Evolutionary conservation across 2,888 invertebrate species (phyloP).

Genomic region (Pediacus dermestoides): DNA sequence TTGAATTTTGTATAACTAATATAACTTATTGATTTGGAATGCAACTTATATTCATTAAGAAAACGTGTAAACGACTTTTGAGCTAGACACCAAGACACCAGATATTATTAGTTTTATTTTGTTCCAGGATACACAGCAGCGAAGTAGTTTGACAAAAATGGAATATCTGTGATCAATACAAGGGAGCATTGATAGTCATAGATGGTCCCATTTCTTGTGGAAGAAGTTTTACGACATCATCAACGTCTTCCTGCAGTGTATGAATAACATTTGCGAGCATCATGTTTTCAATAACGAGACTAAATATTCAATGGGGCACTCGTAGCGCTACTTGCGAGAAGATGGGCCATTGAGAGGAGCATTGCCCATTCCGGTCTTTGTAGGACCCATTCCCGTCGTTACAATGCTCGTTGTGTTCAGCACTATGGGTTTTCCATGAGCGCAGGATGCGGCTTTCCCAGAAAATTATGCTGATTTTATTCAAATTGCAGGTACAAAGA

Average conservation of each 20-base stretch:
- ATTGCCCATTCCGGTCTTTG: slow-evolving; percentile 48
- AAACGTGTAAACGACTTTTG: too few species aligned
- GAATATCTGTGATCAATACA: slow-evolving; percentile 3
- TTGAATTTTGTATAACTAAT: too few species aligned
- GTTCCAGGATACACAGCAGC: too few species aligned
- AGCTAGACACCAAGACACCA: too few species aligned
- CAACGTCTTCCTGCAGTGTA: slow-evolving; percentile 41
- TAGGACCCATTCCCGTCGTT: slow-evolving; percentile 46
- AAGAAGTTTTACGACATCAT: slow-evolving; percentile 36
- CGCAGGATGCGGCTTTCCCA: slow-evolving; percentile 29
- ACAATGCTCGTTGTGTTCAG: slow-evolving; percentile 46
- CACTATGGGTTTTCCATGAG: slow-evolving; percentile 43
- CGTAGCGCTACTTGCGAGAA: slow-evolving; percentile 42
- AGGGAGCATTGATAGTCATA: slow-evolving; percentile 1
- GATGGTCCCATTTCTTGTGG: slow-evolving; percentile 6
- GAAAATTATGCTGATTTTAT: slow-evolving; percentile 36
- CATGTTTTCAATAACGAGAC: slow-evolving; percentile 49
- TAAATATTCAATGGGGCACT: slow-evolving; percentile 50
- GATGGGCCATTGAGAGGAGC: slow-evolving; percentile 45
- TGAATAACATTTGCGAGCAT: slow-evolving; percentile 45
- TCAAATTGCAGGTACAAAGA: slow-evolving; percentile 36
- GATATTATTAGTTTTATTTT: too few species aligned
- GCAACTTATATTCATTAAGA: too few species aligned
- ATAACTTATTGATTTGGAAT: too few species aligned
- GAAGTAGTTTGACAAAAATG: too few species aligned